A percentile compares a stretch with the other conserved stretches of the same genome.
Conservation (phyloP, 1,140 invertebrate species). For the Drosophila nikananu region DNA sequence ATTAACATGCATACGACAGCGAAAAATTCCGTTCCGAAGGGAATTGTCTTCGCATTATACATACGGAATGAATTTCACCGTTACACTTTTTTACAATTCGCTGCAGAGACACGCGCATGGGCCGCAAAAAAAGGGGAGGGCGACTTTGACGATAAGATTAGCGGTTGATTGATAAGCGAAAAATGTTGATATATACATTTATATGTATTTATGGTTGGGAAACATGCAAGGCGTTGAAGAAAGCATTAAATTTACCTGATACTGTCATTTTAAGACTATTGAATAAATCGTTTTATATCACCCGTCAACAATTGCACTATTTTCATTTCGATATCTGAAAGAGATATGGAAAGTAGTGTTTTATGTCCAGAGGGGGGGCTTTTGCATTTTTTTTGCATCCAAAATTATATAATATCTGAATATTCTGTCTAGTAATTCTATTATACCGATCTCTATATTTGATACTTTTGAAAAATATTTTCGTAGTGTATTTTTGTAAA, state of each 20-base stretch:
- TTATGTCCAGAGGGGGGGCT: background rate
- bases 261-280: slow-evolving; percentile 18
- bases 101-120: slow-evolving; percentile 28
- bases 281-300: background rate
- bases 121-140: slow-evolving; percentile 22
- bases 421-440: background rate
- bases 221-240: slow-evolving; percentile 3
- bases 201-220: slow-evolving; percentile 35
- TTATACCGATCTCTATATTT: background rate
- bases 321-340: background rate
- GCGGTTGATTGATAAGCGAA: slow-evolving; percentile 36
- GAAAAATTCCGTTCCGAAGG: slow-evolving; percentile 59
- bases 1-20: slow-evolving; percentile 63
- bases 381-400: no score
- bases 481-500: background rate
- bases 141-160: slow-evolving; percentile 39
- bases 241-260: slow-evolving; percentile 5
- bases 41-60: slow-evolving; percentile 35
- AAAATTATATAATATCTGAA: background rate
- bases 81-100: slow-evolving; percentile 49
- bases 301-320: no score
- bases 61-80: slow-evolving; percentile 38
- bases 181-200: slow-evolving; percentile 10
- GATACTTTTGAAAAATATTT: background rate
- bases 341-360: background rate